Base-by-base conservation (phyloP, 1,140 invertebrate genomes). In the Coenobita brevimanus region DNA sequence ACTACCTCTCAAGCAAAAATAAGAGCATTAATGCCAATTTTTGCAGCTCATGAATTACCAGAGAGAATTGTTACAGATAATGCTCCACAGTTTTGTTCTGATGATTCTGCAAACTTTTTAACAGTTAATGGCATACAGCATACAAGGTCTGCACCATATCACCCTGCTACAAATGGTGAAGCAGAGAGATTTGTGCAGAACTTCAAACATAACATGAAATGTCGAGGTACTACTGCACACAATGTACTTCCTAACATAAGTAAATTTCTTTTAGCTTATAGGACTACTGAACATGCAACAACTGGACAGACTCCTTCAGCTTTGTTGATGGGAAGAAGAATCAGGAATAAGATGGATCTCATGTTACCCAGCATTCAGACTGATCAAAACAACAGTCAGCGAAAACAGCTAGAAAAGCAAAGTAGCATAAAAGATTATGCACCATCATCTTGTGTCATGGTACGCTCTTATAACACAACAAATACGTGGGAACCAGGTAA, bases 61-160 rank as follows among this genome's bases (percentile, higher is more conserved):
- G 79, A 81, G 62, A 1, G 57, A 27, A 81, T 81, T 62, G 79
- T 93, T 33, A 92, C 92, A 0, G 93, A 94, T 89, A 92, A 92
- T 88, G 92, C 92, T 43, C 91, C 92, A 17, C 91, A 93, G 71
- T 94, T 93, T 89, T 91, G 90, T 10, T 92, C 91, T 13, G 62
- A 89, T 67, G 91, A 93, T 89, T 94, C 94, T 89, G 71, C 8
- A 33, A 10, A 54, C 3, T 54, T 79, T 27, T n/a, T 79, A 54
- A 60, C 3, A 30, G n/a, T 4, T 27, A 80, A 80, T 54, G 30
- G 50, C 3, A 79, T 79, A 13, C 24, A 46, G 24, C 76, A 79
- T 27, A 79, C 76, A 15, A 30, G 8, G 21, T 36, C 27, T 13
- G 27, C 71, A 6, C 27, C 71, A 75, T 36, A 75, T 2, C 41